Evolutionary conservation across 2,113 vertebrate species (phyloP).

Genomic region (Myiagra hebetior): DNA sequence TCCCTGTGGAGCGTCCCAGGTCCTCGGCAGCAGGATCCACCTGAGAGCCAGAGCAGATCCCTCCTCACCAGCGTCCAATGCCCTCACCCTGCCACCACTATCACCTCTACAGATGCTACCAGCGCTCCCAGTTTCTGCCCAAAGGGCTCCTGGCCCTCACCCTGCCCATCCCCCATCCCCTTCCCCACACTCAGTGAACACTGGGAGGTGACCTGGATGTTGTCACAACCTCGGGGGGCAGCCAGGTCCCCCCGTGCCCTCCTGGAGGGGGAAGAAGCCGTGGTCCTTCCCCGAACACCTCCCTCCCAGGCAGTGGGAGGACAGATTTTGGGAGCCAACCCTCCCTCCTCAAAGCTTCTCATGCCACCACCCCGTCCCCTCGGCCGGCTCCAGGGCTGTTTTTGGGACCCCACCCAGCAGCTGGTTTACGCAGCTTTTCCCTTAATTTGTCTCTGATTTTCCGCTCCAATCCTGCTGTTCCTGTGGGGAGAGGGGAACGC

Average conservation of each 20-base stretch:
- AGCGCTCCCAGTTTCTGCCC: background rate
- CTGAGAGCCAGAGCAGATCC: background rate
- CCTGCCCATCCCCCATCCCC: background rate
- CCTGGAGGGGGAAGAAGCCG: fast-evolving
- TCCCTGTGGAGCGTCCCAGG: background rate
- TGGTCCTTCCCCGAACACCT: background rate
- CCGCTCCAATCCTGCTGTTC: background rate
- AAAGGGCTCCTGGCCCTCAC: background rate
- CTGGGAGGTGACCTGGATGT: background rate
- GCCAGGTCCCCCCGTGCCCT: fast-evolving
- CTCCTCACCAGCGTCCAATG: background rate
- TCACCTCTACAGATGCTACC: background rate
- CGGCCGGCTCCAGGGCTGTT: fast-evolving
- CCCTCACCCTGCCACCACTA: background rate
- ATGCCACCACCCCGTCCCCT: background rate
- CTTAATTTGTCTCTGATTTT: background rate
- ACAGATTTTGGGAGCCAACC: fast-evolving
- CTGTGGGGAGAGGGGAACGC: background rate
- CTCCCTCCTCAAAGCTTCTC: background rate
- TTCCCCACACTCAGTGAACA: background rate
- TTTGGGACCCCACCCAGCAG: background rate
- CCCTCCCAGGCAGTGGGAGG: background rate
- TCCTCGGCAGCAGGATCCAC: background rate
- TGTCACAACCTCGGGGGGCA: background rate
- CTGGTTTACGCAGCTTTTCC: background rate